Base-by-base conservation (phyloP, 2,888 invertebrate genomes). In the Agrotis ipsilon region DNA sequence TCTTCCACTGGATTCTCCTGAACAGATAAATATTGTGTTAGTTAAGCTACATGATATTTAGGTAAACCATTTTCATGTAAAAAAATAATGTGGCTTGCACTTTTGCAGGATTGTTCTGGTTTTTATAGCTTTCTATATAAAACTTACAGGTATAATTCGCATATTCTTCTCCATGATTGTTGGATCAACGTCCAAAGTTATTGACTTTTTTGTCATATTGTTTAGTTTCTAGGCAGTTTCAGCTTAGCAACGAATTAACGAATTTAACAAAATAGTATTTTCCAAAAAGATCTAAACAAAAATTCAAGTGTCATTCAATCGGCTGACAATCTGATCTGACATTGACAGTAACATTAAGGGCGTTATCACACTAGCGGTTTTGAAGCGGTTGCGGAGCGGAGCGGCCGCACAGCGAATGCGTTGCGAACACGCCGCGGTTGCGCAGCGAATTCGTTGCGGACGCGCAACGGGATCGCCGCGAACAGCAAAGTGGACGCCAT, bases 131-230 rank as follows among this genome's bases (percentile, higher is more conserved):
- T 11, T 13, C 6, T 68, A 64, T 73, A 9, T 45, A 55, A 43
- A 81, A 85, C 75, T 78, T 92, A 96, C 96, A 88, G 90, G 89
- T 62, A 95, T 86, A 82, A 96, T 94, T 84, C 92, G 91, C 94
- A 96, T 95, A 80, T 97, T 97, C 62, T 96, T 97, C 70, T 97
- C 97, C 87, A 97, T 93, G 69, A 97, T 96, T 55, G 96, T 93
- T 7, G 97, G 96, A 88, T 97, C 97, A 32, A 97, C 92, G 69
- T 97, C 97, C n/a, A 97, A 93, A 70, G 96, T 94, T 87, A 96
- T 96, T 63, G 94, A 93, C 72, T 94, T 94, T 87, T 93, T 93
- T 45, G 92, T 91, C 96, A 95, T 96, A 80, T 87, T 93, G 82
- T 82, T 86, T 78, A 66, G 68, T 73, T 77, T 67, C 58, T 62